Evolutionary conservation across 2,113 vertebrate species (phyloP).

Genomic region (Melanerpes aurifrons): DNA sequence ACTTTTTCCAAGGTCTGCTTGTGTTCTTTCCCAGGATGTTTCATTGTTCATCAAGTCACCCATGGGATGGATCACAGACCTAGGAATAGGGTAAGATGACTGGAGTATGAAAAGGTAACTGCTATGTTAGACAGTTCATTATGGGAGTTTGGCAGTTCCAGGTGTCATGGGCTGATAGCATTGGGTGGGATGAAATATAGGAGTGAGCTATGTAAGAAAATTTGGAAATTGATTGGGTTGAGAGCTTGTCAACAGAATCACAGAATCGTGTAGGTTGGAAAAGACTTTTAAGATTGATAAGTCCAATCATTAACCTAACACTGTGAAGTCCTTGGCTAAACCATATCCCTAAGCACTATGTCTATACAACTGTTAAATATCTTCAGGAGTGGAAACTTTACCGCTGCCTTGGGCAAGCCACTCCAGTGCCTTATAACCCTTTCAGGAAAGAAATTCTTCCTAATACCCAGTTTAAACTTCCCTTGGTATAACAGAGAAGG

Average conservation of each 20-base stretch:
- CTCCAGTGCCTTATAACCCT: no score
- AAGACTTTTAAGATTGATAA: no score
- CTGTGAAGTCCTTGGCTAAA: no score
- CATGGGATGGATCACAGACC: not conserved
- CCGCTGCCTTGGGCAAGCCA: no score
- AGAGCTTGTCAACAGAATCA: not conserved
- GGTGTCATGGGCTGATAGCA: not conserved
- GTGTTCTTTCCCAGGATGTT: not conserved
- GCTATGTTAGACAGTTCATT: not conserved
- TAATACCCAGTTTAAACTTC: no score
- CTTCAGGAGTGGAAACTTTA: no score
- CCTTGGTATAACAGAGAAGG: no score
- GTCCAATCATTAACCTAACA: no score
- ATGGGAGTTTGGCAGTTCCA: not conserved
- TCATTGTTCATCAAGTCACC: not conserved
- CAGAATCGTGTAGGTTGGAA: no score
- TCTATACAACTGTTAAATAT: no score
- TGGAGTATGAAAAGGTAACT: not conserved
- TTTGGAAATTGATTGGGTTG: not conserved
- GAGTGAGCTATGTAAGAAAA: not conserved
- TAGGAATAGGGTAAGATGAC: not conserved
- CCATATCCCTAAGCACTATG: no score
- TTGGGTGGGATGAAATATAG: not conserved
- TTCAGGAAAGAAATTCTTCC: no score
- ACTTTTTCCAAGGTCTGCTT: not conserved